Conservation (phyloP, 1,140 invertebrate genomes). For the Xylocopa sonorina region DNA sequence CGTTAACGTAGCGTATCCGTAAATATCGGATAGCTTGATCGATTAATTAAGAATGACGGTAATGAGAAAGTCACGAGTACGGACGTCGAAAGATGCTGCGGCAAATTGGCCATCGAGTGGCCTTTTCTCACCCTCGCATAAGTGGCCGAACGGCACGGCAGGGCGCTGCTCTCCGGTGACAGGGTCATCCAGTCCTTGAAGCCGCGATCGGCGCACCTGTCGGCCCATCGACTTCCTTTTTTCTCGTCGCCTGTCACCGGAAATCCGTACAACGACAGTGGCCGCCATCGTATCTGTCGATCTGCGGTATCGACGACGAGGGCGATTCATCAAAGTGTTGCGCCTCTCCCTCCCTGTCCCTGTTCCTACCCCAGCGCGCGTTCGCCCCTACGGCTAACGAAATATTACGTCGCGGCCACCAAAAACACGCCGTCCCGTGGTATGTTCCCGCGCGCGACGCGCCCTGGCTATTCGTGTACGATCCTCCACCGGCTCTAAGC, state of each 20-base stretch:
- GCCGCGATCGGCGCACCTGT: slow-evolving; percentile 61
- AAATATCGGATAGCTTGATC: no score
- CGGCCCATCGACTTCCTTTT: slow-evolving; percentile 63
- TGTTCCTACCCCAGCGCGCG: neutral
- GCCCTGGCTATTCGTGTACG: slow-evolving; percentile 23
- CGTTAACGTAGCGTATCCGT: no score
- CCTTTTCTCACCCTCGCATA: slow-evolving; percentile 45
- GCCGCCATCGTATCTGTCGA: slow-evolving; percentile 75
- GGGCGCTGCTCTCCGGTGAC: slow-evolving; percentile 48
- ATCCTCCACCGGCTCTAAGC: slow-evolving; percentile 67
- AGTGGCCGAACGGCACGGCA: slow-evolving; percentile 32
- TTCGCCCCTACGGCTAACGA: slow-evolving; percentile 66
- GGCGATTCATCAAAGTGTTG: slow-evolving; percentile 75
- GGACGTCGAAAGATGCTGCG: neutral
- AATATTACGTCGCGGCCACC: slow-evolving; percentile 70
- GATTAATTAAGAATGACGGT: neutral
- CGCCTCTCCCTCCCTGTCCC: slow-evolving; percentile 56
- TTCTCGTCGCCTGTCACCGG: slow-evolving; percentile 63
- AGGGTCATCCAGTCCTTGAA: slow-evolving; percentile 66
- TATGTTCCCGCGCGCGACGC: slow-evolving; percentile 32
- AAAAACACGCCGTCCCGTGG: slow-evolving; percentile 38
- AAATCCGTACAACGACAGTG: slow-evolving; percentile 66
- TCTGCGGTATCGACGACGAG: slow-evolving; percentile 75
- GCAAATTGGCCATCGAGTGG: slow-evolving; percentile 39
- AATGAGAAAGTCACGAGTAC: neutral